phyloP scores from a whole-genome alignment of 2,888 invertebrate species.

The Drosophila nigritarsus region DNA sequence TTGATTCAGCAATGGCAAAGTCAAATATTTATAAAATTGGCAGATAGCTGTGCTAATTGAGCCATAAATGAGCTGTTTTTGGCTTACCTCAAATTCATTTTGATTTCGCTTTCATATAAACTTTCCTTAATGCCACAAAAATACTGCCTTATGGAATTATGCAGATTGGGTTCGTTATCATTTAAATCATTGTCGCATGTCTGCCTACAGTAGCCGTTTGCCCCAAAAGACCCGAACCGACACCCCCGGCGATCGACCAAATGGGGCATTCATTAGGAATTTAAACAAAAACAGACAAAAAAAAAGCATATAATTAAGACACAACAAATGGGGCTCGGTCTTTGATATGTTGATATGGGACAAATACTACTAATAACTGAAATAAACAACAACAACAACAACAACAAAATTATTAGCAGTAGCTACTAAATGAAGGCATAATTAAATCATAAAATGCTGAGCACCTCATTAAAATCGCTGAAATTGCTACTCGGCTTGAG shows the following conservation, averaged over 20 bases:
- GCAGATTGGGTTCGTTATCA: constrained; percentile 74
- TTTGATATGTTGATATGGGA: constrained; percentile 66
- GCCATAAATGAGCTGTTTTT: constrained; percentile 42
- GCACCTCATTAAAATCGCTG: constrained; percentile 79
- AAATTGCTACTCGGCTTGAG: constrained; percentile 76
- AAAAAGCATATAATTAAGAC: constrained; percentile 73
- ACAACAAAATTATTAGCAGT: constrained; percentile 31
- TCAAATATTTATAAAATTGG: neutral
- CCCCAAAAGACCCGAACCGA: constrained; percentile 21
- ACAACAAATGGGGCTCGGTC: constrained; percentile 66
- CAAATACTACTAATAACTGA: constrained; percentile 53
- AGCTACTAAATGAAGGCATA: constrained; percentile 70
- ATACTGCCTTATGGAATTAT: constrained; percentile 44
- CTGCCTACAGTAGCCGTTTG: constrained; percentile 45
- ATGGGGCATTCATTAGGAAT: constrained; percentile 77
- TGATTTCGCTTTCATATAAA: constrained; percentile 18
- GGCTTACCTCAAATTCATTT: constrained; percentile 9
- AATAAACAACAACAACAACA: constrained; percentile 38
- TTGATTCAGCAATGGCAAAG: neutral
- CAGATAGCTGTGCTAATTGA: constrained; percentile 42
- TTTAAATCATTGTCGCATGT: constrained; percentile 72
- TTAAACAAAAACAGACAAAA: constrained; percentile 46
- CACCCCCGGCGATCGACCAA: constrained; percentile 27
- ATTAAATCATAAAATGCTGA: constrained; percentile 80
- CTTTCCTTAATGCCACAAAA: constrained; percentile 44